Base-by-base conservation (phyloP, 2,797 vertebrate genomes). In the Gallirallus australis region DNA sequence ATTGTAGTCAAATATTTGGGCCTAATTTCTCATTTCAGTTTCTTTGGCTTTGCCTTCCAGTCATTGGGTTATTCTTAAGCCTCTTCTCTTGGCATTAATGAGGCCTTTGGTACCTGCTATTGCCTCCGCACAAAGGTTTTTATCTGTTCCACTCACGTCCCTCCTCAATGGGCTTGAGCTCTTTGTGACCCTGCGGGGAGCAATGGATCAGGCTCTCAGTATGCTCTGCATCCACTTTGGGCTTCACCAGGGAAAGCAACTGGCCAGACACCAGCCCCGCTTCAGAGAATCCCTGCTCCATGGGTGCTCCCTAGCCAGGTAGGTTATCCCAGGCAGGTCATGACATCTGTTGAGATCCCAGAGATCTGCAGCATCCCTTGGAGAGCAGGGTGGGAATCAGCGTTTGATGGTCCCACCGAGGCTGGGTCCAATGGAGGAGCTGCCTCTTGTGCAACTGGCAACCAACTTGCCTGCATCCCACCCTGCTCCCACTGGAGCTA, bases 81-180 rank as follows among this genome's bases (percentile, higher is more conserved):
- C 33, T 64, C 11, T 19, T 28, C 18, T 5, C 33, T 8, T 71
- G 40, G 40, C 50, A 68, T 82, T 91, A 95, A 94, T 8, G 28
- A 94, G 75, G 37, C 69, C 48, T 88, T 91, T 57, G 50, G 31
- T 81, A 75, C 82, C 86, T 81, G 76, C 57, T 61, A 7, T 93
- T 94, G 50, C 93, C 78, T 95, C 40, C 53, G 57, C 79, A 50
- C 37, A 79, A 89, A 82, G 78, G 82, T 91, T 93, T 95, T 93
- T 68, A 89, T 96, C 92, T 89, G 35, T 56, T 91, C 78, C 2
- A 73, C 63, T 77, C 60, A 15, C 93, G 57, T 70, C 83, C 60
- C 89, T 92, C 50, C 71, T 90, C 86, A 13, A 12, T 68, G 81
- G 23, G 77, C 47, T 14, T 37, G 89, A 94, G 89, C 56, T 89